Evolutionary conservation across 92 coral and sea anemone genomes (phyloP).

Genomic region (Muricea muricata): DNA sequence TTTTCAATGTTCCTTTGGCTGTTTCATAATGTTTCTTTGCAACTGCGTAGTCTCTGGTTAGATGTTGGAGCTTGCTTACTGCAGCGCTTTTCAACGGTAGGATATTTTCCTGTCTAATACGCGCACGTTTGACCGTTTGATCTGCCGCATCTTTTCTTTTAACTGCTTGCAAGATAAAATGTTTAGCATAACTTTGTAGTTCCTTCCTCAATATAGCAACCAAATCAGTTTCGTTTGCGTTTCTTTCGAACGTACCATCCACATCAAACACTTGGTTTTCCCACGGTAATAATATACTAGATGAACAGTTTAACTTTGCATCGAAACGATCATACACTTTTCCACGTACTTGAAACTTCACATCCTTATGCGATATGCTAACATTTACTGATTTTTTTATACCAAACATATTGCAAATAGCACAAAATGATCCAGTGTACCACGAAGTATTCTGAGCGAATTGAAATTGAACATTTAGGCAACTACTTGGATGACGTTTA

Average conservation of each 20-base stretch:
- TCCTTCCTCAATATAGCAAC: background rate
- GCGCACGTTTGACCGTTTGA: conserved; percentile 27
- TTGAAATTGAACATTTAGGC: background rate
- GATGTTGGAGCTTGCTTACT: background rate
- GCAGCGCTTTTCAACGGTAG: background rate
- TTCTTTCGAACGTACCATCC: background rate
- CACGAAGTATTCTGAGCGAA: background rate
- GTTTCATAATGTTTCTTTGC: background rate
- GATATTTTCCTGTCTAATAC: background rate
- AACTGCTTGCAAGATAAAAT: background rate
- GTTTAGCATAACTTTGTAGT: background rate
- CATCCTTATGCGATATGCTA: conserved; percentile 1
- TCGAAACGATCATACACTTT: background rate
- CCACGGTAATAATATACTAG: conserved; percentile 22
- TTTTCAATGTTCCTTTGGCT: conserved; percentile 38
- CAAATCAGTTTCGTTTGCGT: background rate
- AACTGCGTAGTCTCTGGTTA: conserved; percentile 10
- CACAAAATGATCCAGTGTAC: conserved; percentile 12
- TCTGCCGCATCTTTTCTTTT: background rate
- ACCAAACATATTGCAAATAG: conserved; percentile 15
- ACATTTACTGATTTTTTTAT: conserved; percentile 4
- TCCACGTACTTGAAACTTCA: background rate
- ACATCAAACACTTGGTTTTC: conserved; percentile 20
- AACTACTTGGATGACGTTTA: background rate
- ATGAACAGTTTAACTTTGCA: background rate